These are phyloP conservation scores for Lucilia cuprina DNA, from an alignment of 1,140 invertebrate species.

Conservation along the genomic window DNA sequence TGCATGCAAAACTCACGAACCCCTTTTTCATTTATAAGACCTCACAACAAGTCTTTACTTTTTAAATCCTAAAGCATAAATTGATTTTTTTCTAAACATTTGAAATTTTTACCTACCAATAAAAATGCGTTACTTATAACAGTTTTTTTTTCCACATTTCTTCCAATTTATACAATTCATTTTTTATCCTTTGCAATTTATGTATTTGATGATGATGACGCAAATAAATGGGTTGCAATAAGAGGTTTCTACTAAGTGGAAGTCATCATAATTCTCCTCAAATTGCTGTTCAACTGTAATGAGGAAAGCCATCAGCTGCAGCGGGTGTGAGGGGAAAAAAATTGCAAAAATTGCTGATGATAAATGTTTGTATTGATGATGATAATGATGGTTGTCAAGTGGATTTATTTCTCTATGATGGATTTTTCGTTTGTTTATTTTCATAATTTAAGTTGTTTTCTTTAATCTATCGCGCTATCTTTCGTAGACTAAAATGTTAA, in stretches of 20 bases:
- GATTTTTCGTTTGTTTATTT: background rate
- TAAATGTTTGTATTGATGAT: conserved; percentile 25
- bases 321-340: too few relatives aligned
- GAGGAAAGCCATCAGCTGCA: background rate
- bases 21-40: background rate
- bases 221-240: conserved; percentile 28
- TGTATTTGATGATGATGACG: background rate
- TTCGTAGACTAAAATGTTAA: too few relatives aligned
- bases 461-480: too few relatives aligned
- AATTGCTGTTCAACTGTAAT: background rate
- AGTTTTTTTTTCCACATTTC: too few relatives aligned
- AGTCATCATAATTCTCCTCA: background rate
- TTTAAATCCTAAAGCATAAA: too few relatives aligned
- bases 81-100: background rate
- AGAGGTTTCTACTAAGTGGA: conserved; percentile 3
- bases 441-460: background rate
- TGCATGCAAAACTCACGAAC: background rate
- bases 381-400: conserved; percentile 17
- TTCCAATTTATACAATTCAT: background rate
- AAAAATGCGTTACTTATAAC: conserved; percentile 23
- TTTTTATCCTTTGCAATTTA: background rate
- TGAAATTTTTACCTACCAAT: background rate
- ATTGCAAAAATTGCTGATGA: conserved; percentile 17
- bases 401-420: conserved; percentile 4
- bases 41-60: background rate